These are phyloP conservation scores for Hypsopygia costalis DNA, from an alignment of 2,888 invertebrate genomes.

Conservation along the genomic window DNA sequence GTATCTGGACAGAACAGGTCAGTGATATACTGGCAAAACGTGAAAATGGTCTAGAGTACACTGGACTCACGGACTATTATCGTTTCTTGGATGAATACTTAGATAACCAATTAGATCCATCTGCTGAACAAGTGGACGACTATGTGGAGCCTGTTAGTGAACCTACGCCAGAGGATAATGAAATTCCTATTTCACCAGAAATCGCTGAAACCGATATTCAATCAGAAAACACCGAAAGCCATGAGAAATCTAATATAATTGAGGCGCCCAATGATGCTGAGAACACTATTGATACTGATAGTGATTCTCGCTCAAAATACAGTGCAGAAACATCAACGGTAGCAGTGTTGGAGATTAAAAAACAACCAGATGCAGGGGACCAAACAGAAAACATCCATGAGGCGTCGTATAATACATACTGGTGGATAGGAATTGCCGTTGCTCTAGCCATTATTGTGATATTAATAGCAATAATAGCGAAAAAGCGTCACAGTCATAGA, in stretches of 20 bases:
- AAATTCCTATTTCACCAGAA: constrained; percentile 35
- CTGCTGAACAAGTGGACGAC: constrained; percentile 37
- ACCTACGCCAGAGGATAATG: constrained; percentile 44
- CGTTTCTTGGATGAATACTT: constrained; percentile 77
- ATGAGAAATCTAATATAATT: constrained; percentile 22
- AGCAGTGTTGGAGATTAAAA: constrained; percentile 68
- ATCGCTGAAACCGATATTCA: constrained; percentile 18
- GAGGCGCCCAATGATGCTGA: constrained; percentile 17
- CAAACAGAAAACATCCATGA: constrained; percentile 53
- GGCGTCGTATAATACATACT: constrained; percentile 69
- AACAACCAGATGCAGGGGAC: constrained; percentile 51
- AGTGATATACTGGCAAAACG: constrained; percentile 66
- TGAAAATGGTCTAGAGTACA: constrained; percentile 70
- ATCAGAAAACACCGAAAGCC: constrained; percentile 19
- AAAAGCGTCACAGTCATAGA: constrained; percentile 73
- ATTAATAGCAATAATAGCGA: constrained; percentile 66
- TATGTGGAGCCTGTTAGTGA: constrained; percentile 51
- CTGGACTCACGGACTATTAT: constrained; percentile 78
- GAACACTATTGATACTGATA: constrained; percentile 56
- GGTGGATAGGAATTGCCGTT: constrained; percentile 75
- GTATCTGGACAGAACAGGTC: constrained; percentile 71
- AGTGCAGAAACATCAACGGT: constrained; percentile 64
- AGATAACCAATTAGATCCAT: constrained; percentile 65
- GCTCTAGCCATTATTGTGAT: constrained; percentile 59
- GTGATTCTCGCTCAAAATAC: constrained; percentile 46